Base-by-base conservation (phyloP, 2,888 invertebrate species). In the Metopia argyrocephala region DNA sequence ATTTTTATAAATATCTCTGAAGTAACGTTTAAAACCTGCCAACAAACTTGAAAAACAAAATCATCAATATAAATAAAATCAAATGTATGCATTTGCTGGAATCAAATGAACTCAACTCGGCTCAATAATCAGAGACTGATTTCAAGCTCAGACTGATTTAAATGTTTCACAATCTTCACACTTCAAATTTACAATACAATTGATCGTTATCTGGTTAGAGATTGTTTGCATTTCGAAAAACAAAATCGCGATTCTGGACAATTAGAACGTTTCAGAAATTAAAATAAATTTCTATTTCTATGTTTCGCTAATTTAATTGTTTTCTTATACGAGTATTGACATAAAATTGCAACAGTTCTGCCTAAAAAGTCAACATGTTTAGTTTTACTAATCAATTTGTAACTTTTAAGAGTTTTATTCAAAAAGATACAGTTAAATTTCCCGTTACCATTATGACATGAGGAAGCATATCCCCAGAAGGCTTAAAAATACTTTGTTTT, bases 81-180 rank as follows among this genome's bases (percentile, higher is more conserved):
- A 27, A 5, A n/a, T 20, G 20, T 45, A 7, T 57, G 18, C 4
- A 48, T 25, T 6, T 46, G 7, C 21, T 28, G 12, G 15, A n/a
- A 48, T 5, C 18, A n/a, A 52, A 31, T n/a, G 46, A 46, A 46
- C 46, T 15, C n/a, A 46, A 21, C 52, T 20, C 6, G 20, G 20
- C 18, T 7, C 18, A 20, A 48, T 20, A 4, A 7, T n/a, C 0
- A 20, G 2, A n/a, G n/a, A 20, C 2, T 50, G 64, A 45, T 45
- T 68, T 68, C 45, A 31, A 68, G 25, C 23, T 56, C n/a, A 23
- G 15, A 21, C 20, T 48, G 48, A 50, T 38, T 50, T 15, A 9
- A 74, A 25, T 57, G 25, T 57, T 50, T 18, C 46, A 57, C 64
- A 74, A 57, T 74, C 56, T 65, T 65, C 59, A 38, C 65, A 74